Base-by-base conservation (phyloP, 2,113 vertebrate genomes). In the Microcebus tavaratra region DNA sequence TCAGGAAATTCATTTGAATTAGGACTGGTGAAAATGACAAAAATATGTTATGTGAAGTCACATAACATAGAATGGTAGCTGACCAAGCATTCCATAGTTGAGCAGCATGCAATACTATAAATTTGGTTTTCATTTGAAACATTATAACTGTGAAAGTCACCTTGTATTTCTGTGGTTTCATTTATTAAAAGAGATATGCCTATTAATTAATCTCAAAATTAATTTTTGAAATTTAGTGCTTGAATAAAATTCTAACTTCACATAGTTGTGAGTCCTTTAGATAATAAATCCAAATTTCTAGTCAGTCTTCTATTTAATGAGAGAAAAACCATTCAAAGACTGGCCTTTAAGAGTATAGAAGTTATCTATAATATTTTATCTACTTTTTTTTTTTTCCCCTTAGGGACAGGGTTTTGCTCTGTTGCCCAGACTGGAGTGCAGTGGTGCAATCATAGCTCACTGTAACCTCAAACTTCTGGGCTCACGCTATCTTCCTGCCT, bases 131-230 rank as follows among this genome's bases (percentile, higher is more conserved):
- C 34, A 75, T 88, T 67, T 84, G n/a, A 90, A 90, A 42, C 55
- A 68, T 70, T 82, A 5, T 15, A 86, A 72, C 17, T 83, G 6
- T 73, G 36, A 80, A 96, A 84, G 25, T 70, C 93, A 92, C 5
- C 25, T 68, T 90, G 48, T 61, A 48, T 70, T 88, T 81, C 27
- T 84, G 27, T 81, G 59, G 17, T 72, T 90, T 90, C 63, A 72
- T 88, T 94, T 75, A 82, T 31, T 84, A 55, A 94, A 92, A 89
- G 76, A 34, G 3, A 2, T 63, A 13, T 34, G 8, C 11, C 23
- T 78, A 79, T 79, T 79, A 91, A 55, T 53, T 90, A 76, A 91
- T 48, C 14, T 48, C 53, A 91, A 61, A n/a, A 83, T 67, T 91
- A 82, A 53, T 2, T 75, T 39, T 83, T 94, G 31, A 94, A 13